Evolutionary conservation across 2,113 vertebrate species (phyloP), one percentile per base, ranked within the genome.

Genomic region (Mixornis gularis): DNA sequence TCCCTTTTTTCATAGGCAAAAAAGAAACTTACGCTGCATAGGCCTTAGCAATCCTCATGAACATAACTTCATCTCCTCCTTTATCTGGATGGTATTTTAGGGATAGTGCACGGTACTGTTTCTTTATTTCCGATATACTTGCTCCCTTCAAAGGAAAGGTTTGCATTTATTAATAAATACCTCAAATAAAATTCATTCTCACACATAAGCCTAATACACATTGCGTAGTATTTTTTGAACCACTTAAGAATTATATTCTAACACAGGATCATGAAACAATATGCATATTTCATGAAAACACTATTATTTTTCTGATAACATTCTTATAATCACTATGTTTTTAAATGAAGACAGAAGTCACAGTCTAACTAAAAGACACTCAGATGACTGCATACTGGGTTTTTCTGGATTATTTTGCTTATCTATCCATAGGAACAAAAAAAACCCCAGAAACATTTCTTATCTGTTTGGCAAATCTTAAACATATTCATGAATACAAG

Each of bases 11-110:
- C 10, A 25, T 0, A 64, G 15, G 46, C 9, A 62, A 71, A 64
- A 85, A 64, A n/a, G 12, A 59, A 90, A 96, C 99, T 98, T 97
- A 99, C 99, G 99, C 99, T 90, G 98, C 98, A 85, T 99, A 98
- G 69, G 99, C 99, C 96, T 99, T 99, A 79, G 98, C 98, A 93
- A 99, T 99, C 93, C 98, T 99, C 99, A 99, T 99, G 96, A 99
- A 99, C 94, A 98, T 98, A 81, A 98, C 98, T 97, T 99, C 99
- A 97, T 99, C 99, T 30, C 99, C 99, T 92, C 99, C 98, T 98
- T 99, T 99, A 97, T 99, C 99, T 53, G 99, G 99, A 93, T 99
- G 99, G 94, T 95, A 98, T 95, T 99, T 99, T 46, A 99, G 97
- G 1, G 99, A 99, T 3, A 99, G 96, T 26, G 98, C 97, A 80